Conservation (phyloP, 2,888 invertebrate species). For the Axea sp. region DNA sequence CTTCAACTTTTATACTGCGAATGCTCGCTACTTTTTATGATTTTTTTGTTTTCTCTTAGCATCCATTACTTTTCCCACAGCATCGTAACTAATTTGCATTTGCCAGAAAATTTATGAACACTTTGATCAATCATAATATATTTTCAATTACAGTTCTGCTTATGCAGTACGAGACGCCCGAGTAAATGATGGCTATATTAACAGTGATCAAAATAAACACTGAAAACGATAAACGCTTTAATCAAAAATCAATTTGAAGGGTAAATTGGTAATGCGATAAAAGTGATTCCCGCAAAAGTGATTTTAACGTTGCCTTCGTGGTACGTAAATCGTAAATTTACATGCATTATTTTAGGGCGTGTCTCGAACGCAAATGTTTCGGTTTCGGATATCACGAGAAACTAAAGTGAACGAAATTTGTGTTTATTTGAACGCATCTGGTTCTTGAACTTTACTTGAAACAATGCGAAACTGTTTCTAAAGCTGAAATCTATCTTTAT, state of each 20-base stretch:
- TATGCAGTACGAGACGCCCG: neutral
- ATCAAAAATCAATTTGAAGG: conserved; percentile 6
- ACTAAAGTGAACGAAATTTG: conserved; percentile 8
- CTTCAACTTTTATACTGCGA: conserved; percentile 25
- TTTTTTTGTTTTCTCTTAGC: conserved; percentile 14
- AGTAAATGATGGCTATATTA: conserved; percentile 4
- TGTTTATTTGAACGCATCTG: conserved; percentile 39
- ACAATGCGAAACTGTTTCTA: conserved; percentile 22
- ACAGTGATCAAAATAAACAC: conserved; percentile 16
- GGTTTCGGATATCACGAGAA: conserved; percentile 18
- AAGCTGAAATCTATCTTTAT: conserved; percentile 37
- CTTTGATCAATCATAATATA: conserved; percentile 21
- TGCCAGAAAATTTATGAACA: conserved; percentile 7
- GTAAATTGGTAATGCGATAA: conserved; percentile 24
- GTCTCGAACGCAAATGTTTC: conserved; percentile 25
- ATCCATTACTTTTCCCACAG: conserved; percentile 26
- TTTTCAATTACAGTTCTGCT: conserved; percentile 19
- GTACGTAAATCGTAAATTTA: conserved; percentile 29
- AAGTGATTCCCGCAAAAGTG: conserved; percentile 17
- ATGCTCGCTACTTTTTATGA: neutral
- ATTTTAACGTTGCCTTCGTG: conserved; percentile 4
- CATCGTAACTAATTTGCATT: conserved; percentile 33
- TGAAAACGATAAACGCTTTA: no score
- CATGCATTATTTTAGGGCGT: conserved; percentile 42
- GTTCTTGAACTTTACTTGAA: conserved; percentile 20